Percentiles rank a stretch among this genome's conserved stretches.
These are phyloP conservation scores for Corvus cornix DNA, from an alignment of 2,113 vertebrate species.

Conservation along the genomic window DNA sequence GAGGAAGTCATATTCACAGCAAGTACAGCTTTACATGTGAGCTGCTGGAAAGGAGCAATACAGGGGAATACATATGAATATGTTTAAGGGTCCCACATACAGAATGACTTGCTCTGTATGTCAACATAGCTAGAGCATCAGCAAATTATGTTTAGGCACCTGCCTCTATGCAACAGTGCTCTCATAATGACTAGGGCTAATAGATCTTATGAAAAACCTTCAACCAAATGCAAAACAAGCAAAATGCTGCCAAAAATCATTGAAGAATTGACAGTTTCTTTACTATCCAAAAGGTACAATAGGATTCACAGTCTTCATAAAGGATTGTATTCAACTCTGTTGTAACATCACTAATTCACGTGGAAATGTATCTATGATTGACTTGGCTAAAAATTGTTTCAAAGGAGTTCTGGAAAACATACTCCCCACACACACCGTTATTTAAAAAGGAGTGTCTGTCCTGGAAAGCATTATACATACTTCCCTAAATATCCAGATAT, in stretches of 20 bases:
- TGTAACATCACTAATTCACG: neutral
- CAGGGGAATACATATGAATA: neutral
- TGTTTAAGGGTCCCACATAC: fast-evolving
- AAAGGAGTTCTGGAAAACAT: neutral
- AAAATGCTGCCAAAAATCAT: neutral
- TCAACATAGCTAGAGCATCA: neutral
- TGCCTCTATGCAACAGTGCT: neutral
- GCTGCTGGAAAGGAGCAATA: neutral
- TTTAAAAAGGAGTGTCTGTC: neutral
- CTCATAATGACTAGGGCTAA: neutral
- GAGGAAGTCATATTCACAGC: neutral
- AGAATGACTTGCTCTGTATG: neutral
- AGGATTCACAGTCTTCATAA: neutral
- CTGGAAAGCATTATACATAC: neutral
- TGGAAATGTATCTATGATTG: neutral
- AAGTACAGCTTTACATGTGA: neutral
- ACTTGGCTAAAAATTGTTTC: neutral
- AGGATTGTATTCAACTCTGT: neutral
- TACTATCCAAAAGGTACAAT: neutral
- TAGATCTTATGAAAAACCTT: neutral
- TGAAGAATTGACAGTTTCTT: neutral
- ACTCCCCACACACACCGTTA: fast-evolving
- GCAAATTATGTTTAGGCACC: neutral
- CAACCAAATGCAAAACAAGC: neutral
- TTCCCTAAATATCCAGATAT: neutral